Evolutionary conservation across 2,113 vertebrate species (phyloP).

Genomic region (Amblyopsis rosae): DNA sequence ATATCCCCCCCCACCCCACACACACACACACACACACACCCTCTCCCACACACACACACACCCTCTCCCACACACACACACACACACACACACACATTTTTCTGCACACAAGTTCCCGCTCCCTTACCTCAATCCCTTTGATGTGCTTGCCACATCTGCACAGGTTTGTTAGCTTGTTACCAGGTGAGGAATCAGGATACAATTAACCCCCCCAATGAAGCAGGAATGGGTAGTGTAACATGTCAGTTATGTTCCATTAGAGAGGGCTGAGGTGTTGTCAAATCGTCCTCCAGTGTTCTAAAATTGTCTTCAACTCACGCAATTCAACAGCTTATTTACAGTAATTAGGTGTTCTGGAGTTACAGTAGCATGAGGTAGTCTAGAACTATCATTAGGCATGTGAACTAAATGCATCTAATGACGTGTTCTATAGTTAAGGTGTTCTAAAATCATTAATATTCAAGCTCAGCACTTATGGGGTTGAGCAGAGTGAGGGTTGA

Average conservation of each 20-base stretch:
- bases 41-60: no score
- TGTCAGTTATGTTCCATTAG: conserved; percentile 24
- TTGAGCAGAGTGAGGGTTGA: neutral
- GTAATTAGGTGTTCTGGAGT: no score
- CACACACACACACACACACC: no score
- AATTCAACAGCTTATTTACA: no score
- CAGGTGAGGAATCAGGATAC: conserved; percentile 71
- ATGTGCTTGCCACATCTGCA: conserved; percentile 77
- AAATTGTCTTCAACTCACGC: no score
- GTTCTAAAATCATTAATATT: no score
- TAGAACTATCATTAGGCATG: neutral
- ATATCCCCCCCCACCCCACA: conserved; percentile 53
- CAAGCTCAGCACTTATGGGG: no score
- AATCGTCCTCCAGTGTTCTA: neutral
- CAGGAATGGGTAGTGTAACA: conserved; percentile 36
- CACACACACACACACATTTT: conserved; percentile 39
- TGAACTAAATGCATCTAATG: no score
- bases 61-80: no score
- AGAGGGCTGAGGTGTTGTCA: neutral
- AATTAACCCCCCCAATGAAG: conserved; percentile 62
- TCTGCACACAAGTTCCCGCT: conserved; percentile 74
- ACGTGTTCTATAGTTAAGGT: no score
- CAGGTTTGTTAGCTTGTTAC: conserved; percentile 76
- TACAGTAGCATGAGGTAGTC: conserved; percentile 30
- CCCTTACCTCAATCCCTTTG: conserved; percentile 68